Percentiles rank a stretch among this genome's conserved stretches.
Conservation (phyloP, 2,797 vertebrate genomes). For the Graptemys geographica region DNA sequence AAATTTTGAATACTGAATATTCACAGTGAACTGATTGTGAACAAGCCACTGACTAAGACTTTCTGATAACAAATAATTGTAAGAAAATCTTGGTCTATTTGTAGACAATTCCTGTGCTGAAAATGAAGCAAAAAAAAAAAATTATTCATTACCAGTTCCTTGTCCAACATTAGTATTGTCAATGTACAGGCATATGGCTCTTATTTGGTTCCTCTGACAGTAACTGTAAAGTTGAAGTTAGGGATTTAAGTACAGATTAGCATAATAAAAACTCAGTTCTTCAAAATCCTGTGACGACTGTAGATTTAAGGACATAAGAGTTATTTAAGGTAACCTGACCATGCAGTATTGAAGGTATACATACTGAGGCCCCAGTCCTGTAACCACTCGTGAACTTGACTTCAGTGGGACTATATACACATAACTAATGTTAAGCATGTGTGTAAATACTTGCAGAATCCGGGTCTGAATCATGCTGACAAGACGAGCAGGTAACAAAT, state of each 20-base stretch:
- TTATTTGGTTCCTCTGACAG: slow-evolving; percentile 2
- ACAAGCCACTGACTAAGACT: background rate
- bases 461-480: slow-evolving; percentile 58
- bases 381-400: background rate
- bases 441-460: slow-evolving; percentile 20
- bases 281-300: slow-evolving; percentile 27
- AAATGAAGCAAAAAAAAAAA: background rate
- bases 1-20: slow-evolving; percentile 11
- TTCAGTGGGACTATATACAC: background rate
- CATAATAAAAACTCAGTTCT: slow-evolving; percentile 26
- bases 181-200: background rate
- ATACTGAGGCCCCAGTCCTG: background rate
- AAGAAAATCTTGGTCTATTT: background rate
- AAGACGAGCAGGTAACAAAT: slow-evolving; percentile 65
- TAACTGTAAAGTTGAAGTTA: slow-evolving; percentile 47
- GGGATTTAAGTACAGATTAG: slow-evolving; percentile 13
- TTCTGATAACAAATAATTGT: background rate
- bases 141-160: background rate
- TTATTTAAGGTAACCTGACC: background rate
- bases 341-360: background rate
- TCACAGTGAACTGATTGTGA: background rate
- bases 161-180: background rate
- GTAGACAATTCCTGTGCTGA: background rate
- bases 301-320: slow-evolving; percentile 33
- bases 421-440: slow-evolving; percentile 39